A percentile compares a stretch with the other conserved stretches of the same genome.
Conservation (phyloP, 2,113 vertebrate genomes). For the Oncorhynchus tshawytscha region DNA sequence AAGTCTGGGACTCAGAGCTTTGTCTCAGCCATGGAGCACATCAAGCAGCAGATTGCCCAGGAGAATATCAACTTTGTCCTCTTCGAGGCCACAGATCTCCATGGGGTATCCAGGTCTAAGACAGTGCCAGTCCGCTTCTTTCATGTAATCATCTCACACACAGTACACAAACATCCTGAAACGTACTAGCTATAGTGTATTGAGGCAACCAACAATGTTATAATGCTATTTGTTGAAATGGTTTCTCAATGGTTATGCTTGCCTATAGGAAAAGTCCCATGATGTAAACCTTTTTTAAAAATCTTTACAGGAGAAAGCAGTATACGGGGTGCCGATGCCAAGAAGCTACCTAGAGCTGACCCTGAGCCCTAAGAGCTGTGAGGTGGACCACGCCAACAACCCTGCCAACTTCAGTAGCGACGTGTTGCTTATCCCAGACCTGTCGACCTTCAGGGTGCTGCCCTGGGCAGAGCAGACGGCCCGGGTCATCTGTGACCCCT, state of each 20-base stretch:
- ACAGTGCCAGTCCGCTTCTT: conserved; percentile 90
- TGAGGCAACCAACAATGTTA: background rate
- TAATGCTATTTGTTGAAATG: background rate
- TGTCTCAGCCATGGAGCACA: conserved; percentile 81
- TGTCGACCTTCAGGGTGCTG: conserved; percentile 82
- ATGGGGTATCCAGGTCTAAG: conserved; percentile 91
- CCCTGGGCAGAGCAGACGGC: conserved; percentile 89
- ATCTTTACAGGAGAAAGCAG: conserved; percentile 82
- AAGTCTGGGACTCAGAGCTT: conserved; percentile 57
- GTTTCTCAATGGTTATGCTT: background rate
- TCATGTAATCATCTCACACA: conserved; percentile 70
- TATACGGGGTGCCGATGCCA: conserved; percentile 85
- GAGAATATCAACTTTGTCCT: conserved; percentile 86
- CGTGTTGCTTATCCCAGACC: conserved; percentile 86
- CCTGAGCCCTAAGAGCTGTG: conserved; percentile 80
- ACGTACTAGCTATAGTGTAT: background rate
- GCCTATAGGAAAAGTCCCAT: background rate
- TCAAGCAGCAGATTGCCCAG: conserved; percentile 86
- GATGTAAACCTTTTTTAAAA: background rate
- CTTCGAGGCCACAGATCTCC: conserved; percentile 91
- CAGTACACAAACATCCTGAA: background rate
- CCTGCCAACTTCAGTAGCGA: conserved; percentile 86
- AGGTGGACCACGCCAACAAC: conserved; percentile 78
- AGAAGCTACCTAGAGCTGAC: conserved; percentile 90
- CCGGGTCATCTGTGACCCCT: conserved; percentile 90